Conservation (phyloP, 2,113 vertebrate genomes). For the Neogobius melanostomus region DNA sequence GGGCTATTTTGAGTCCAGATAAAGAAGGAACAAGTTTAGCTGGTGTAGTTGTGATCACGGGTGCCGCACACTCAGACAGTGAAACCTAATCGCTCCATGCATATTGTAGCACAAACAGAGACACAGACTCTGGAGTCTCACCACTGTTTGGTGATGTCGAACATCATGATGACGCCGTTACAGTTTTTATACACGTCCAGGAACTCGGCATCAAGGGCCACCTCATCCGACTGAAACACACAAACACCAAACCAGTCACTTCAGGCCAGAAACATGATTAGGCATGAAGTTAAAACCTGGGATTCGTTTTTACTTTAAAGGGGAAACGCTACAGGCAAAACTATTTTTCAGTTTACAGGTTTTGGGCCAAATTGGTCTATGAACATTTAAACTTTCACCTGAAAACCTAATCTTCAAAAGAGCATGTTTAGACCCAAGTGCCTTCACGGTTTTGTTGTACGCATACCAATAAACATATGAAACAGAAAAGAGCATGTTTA, state of each 20-base stretch:
- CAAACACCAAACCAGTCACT: background rate
- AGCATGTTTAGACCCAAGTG: too few species aligned
- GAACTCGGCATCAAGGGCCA: slow-evolving; percentile 97
- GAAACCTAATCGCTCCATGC: slow-evolving; percentile 46
- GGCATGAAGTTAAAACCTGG: too few species aligned
- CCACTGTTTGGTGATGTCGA: slow-evolving; percentile 99
- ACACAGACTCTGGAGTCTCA: slow-evolving; percentile 65
- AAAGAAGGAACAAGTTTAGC: slow-evolving; percentile 12
- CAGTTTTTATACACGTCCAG: slow-evolving; percentile 98
- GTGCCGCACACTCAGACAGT: slow-evolving; percentile 15
- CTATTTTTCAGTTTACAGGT: too few species aligned
- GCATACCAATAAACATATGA: too few species aligned
- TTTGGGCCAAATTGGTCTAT: too few species aligned
- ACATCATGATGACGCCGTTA: slow-evolving; percentile 97
- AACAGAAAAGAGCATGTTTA: too few species aligned
- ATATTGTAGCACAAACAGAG: slow-evolving; percentile 41
- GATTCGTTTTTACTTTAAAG: too few species aligned
- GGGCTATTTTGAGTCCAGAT: slow-evolving; percentile 19
- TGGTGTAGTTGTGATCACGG: background rate
- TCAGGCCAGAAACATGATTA: too few species aligned
- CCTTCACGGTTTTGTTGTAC: too few species aligned
- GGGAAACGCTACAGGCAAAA: too few species aligned
- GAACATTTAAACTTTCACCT: too few species aligned
- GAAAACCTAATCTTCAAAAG: too few species aligned
- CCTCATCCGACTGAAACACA: slow-evolving; percentile 84